phyloP scores from a whole-genome alignment of 2,888 invertebrate genomes.

The Brachypterus glaber region DNA sequence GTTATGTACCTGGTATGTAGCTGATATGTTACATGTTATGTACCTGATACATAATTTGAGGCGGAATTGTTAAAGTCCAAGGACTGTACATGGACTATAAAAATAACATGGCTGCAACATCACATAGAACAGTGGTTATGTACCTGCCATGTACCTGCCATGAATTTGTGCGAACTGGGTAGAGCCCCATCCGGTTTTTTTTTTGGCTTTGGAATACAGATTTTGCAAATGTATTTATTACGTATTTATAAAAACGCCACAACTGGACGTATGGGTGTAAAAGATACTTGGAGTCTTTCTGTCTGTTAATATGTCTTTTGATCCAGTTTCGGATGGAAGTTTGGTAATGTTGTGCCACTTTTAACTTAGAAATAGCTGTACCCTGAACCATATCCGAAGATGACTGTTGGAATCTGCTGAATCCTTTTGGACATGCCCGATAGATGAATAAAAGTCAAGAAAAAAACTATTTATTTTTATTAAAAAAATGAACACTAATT shows the following conservation, averaged over 20 bases:
- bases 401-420: slow-evolving; percentile 32
- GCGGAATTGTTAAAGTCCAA: no score
- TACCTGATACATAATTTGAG: no score
- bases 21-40: no score
- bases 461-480: slow-evolving; percentile 9
- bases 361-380: slow-evolving; percentile 32
- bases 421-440: slow-evolving; percentile 2
- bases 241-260: slow-evolving; percentile 79
- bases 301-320: slow-evolving; percentile 47
- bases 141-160: no score
- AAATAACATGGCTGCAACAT: no score
- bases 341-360: slow-evolving; percentile 46
- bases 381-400: slow-evolving; percentile 32
- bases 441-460: slow-evolving; percentile 4
- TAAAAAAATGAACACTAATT: neutral
- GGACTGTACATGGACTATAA: no score
- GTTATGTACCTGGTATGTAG: no score
- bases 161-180: no score
- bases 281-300: slow-evolving; percentile 70
- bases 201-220: slow-evolving; percentile 72
- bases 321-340: slow-evolving; percentile 71
- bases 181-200: slow-evolving; percentile 66
- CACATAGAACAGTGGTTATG: no score
- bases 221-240: slow-evolving; percentile 73
- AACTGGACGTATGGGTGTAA: slow-evolving; percentile 78